A percentile compares a stretch with the other conserved stretches of the same genome.
Conservation (phyloP, 2,888 invertebrate species). For the Drosophila sordidula region DNA sequence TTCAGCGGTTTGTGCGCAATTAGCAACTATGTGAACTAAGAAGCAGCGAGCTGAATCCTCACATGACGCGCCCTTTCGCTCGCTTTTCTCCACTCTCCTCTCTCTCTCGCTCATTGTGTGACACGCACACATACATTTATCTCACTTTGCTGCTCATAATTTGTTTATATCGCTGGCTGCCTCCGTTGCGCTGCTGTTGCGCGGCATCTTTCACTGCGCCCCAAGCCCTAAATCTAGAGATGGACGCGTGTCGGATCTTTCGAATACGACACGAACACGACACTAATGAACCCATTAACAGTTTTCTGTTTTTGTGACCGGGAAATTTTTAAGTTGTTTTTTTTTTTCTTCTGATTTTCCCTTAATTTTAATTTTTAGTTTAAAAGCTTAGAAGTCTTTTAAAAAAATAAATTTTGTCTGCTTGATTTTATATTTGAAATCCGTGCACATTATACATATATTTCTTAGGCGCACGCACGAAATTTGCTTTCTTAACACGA, state of each 20-base stretch:
- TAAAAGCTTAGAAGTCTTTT: no score
- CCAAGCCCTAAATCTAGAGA: neutral
- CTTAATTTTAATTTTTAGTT: no score
- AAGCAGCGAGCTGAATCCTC: constrained; percentile 39
- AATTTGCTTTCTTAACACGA: no score
- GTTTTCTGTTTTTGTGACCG: no score
- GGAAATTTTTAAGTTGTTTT: no score
- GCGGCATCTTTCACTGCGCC: constrained; percentile 20
- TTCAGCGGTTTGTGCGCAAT: constrained; percentile 65
- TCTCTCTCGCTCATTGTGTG: constrained; percentile 12
- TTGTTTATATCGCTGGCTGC: constrained; percentile 73
- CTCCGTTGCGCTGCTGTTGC: constrained; percentile 15
- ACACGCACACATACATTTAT: constrained; percentile 64
- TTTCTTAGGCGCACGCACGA: no score
- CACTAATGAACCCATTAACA: neutral
- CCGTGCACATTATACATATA: no score
- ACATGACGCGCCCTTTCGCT: constrained; percentile 40
- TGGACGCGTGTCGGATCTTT: neutral
- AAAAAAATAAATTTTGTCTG: no score
- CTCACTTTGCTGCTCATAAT: constrained; percentile 78
- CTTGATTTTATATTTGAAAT: no score
- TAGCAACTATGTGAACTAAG: constrained; percentile 65
- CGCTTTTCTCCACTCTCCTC: constrained; percentile 6
- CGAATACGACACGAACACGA: neutral
- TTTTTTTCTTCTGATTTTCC: no score